These are phyloP conservation scores for Tetramorium alpestre DNA, from an alignment of 1,140 invertebrate species.

Conservation along the genomic window DNA sequence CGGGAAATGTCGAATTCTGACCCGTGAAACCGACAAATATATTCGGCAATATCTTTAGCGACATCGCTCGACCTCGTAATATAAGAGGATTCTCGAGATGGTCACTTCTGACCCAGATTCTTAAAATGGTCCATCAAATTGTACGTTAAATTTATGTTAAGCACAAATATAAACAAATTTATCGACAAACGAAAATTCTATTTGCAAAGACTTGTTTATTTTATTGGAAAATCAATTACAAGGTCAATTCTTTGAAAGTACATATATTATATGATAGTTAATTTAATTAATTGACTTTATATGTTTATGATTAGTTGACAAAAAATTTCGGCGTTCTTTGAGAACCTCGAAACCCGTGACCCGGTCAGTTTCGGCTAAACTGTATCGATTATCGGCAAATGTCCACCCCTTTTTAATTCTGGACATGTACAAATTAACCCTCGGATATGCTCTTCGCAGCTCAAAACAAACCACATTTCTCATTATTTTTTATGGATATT, in stretches of 20 bases:
- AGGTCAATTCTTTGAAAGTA: background rate
- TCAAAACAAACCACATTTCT: background rate
- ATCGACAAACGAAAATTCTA: background rate
- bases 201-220: background rate
- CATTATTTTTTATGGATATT: background rate
- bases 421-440: slow-evolving; percentile 33
- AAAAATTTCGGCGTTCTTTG: background rate
- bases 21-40: background rate
- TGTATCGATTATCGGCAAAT: slow-evolving; percentile 32
- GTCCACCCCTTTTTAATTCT: slow-evolving; percentile 25
- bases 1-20: slow-evolving; percentile 25
- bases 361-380: background rate
- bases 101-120: slow-evolving; percentile 64
- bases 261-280: background rate
- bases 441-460: background rate
- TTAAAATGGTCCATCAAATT: background rate
- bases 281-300: background rate
- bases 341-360: slow-evolving; percentile 8
- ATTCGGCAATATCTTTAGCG: slow-evolving; percentile 39
- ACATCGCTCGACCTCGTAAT: background rate
- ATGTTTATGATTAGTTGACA: background rate
- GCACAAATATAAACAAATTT: background rate
- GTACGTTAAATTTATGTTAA: background rate
- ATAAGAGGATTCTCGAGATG: slow-evolving; percentile 2
- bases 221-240: background rate